Evolutionary conservation across 2,888 invertebrate genomes (phyloP).

Genomic region (Aphodius granarius): DNA sequence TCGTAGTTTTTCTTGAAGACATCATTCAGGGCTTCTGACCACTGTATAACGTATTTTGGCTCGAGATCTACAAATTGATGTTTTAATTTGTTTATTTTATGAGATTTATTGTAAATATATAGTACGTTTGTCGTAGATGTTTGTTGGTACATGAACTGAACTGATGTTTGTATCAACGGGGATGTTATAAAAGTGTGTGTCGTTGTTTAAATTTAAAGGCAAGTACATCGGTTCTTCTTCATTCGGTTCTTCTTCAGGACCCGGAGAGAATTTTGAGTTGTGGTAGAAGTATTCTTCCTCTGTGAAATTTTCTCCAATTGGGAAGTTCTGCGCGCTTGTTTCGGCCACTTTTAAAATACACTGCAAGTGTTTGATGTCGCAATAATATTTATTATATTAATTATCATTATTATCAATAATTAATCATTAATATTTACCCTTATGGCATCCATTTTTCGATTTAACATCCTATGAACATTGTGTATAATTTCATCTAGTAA

Average conservation of each 20-base stretch:
- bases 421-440: constrained; percentile 54
- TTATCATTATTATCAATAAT: not conserved
- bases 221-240: constrained; percentile 56
- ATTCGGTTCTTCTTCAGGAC: constrained; percentile 40
- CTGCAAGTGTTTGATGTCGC: constrained; percentile 50
- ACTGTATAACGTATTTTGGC: constrained; percentile 78
- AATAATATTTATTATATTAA: not conserved
- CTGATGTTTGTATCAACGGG: constrained; percentile 78
- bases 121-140: constrained; percentile 83
- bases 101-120: not conserved
- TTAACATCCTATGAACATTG: constrained; percentile 83
- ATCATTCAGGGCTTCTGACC: constrained; percentile 86
- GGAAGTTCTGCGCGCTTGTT: constrained; percentile 61
- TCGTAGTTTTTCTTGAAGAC: constrained; percentile 84
- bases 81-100: not conserved
- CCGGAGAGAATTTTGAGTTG: constrained; percentile 78
- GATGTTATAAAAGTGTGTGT: constrained; percentile 84
- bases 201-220: constrained; percentile 64
- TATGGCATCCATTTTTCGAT: constrained; percentile 88
- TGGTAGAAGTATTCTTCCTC: constrained; percentile 63
- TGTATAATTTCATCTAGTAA: constrained; percentile 78
- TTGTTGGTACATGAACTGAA: constrained; percentile 92
- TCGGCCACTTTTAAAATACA: constrained; percentile 81
- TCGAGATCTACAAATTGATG: constrained; percentile 44
- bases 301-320: constrained; percentile 55